phyloP scores from a whole-genome alignment of 2,797 vertebrate species.

The Eutrigla gurnardus region DNA sequence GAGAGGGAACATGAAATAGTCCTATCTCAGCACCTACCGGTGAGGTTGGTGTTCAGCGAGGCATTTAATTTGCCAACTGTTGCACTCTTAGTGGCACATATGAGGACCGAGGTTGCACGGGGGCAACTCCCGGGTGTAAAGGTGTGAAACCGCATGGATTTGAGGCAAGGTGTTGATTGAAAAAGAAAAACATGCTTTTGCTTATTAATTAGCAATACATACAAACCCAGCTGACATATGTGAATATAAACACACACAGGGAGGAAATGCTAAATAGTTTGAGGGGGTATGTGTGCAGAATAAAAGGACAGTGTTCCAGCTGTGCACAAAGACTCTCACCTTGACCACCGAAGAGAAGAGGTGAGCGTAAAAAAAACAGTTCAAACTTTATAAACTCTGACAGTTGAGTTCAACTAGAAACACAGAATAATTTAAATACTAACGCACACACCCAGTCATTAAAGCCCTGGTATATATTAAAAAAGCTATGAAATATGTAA shows the following conservation, averaged over 20 bases:
- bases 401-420: constrained; percentile 3
- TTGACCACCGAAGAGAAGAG: constrained; percentile 26
- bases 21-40: constrained; percentile 40
- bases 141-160: constrained; percentile 26
- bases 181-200: neutral
- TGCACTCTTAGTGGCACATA: constrained; percentile 34
- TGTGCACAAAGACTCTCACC: constrained; percentile 23
- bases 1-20: constrained; percentile 43
- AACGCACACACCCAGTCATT: neutral
- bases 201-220: constrained; percentile 6
- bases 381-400: constrained; percentile 19
- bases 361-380: neutral
- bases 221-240: constrained; percentile 2
- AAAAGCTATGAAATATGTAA: constrained; percentile 1
- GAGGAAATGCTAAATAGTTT: constrained; percentile 25
- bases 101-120: constrained; percentile 21
- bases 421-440: neutral
- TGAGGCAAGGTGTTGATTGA: constrained; percentile 37
- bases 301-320: constrained; percentile 29
- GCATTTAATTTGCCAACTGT: constrained; percentile 54
- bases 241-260: constrained; percentile 11
- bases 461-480: neutral
- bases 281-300: constrained; percentile 5
- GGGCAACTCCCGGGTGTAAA: constrained; percentile 23
- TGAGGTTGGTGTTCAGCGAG: constrained; percentile 42